Conservation (phyloP, 2,797 vertebrate species). For the Betta splendens region DNA sequence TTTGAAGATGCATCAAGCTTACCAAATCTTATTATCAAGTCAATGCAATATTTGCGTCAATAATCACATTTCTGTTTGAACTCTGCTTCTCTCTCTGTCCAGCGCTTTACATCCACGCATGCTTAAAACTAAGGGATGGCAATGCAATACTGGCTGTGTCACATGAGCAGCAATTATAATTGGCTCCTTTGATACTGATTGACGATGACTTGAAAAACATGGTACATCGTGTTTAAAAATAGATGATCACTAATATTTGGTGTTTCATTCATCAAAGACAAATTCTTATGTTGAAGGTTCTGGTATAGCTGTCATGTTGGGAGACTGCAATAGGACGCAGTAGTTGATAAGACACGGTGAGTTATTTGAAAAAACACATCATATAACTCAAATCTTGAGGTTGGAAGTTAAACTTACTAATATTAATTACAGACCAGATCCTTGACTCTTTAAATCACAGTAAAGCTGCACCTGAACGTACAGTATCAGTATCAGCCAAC, state of each 20-base stretch:
- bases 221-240: neutral
- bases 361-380: no score
- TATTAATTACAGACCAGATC: no score
- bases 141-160: neutral
- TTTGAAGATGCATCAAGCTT: conserved; percentile 33
- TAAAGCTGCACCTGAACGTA: no score
- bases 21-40: conserved; percentile 32
- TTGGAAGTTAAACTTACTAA: no score
- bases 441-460: no score
- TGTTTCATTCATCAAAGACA: neutral
- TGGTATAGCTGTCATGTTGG: neutral
- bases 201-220: neutral
- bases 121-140: neutral
- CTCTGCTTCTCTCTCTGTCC: conserved; percentile 1
- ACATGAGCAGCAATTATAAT: neutral
- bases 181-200: neutral
- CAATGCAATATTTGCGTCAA: conserved; percentile 12
- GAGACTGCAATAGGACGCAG: no score
- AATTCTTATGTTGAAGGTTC: neutral
- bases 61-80: conserved; percentile 9
- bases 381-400: no score
- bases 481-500: no score
- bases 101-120: conserved; percentile 1
- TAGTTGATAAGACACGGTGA: no score
- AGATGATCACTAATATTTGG: neutral